Evolutionary conservation across 2,113 vertebrate species (phyloP).

Genomic region (Hippopotamus amphibius): DNA sequence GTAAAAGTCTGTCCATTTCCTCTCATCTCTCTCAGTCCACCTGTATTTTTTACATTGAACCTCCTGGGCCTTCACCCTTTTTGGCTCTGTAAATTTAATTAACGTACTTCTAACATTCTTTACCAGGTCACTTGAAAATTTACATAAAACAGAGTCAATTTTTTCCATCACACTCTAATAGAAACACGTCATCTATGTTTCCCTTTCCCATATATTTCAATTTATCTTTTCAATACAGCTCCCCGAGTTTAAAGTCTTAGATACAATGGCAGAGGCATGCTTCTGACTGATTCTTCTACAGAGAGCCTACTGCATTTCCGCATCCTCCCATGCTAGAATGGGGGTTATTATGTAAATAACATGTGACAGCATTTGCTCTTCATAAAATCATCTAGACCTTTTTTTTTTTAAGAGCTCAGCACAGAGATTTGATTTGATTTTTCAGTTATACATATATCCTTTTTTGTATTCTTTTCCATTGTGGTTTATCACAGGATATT

Average conservation of each 20-base stretch:
- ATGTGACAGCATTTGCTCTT: not conserved
- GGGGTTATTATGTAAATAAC: not conserved
- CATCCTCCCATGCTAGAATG: not conserved
- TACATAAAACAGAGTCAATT: constrained; percentile 68
- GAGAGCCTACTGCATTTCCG: not conserved
- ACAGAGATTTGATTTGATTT: not conserved
- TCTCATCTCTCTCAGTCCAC: constrained; percentile 67
- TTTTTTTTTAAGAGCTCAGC: not conserved
- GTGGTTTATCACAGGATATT: not conserved
- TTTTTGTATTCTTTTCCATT: not conserved
- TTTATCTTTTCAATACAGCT: constrained; percentile 61
- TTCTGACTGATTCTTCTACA: not conserved
- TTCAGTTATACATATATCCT: not conserved
- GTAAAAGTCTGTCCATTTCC: constrained; percentile 63
- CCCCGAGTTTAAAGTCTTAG: not conserved
- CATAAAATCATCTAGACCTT: not conserved
- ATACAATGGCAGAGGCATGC: not conserved
- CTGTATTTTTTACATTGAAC: constrained; percentile 69
- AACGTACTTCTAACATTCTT: constrained; percentile 62
- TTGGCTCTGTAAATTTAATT: constrained; percentile 73
- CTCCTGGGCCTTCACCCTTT: constrained; percentile 64
- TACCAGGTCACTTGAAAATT: constrained; percentile 65
- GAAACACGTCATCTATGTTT: constrained; percentile 62
- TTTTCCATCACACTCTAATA: constrained; percentile 30
- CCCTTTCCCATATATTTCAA: constrained; percentile 55